Percentiles rank a stretch among this genome's conserved stretches.
These are phyloP conservation scores for Girardinus metallicus DNA, from an alignment of 2,797 vertebrate species.

Conservation along the genomic window DNA sequence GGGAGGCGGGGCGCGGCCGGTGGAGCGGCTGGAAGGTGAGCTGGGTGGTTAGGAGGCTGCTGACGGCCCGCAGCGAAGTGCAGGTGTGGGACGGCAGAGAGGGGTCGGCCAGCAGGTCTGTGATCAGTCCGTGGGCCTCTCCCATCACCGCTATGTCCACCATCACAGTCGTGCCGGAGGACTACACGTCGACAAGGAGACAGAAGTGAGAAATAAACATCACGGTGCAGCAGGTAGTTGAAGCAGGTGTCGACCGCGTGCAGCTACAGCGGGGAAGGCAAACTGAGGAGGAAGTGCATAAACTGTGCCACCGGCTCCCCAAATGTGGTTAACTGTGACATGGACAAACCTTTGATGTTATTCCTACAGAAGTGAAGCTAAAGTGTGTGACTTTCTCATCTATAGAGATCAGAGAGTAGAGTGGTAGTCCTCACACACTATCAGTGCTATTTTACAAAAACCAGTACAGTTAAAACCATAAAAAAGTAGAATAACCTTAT, in stretches of 20 bases:
- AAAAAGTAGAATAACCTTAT: background rate
- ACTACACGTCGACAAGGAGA: conserved; percentile 66
- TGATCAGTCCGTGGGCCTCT: conserved; percentile 96
- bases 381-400: background rate
- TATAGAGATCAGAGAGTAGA: background rate
- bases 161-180: conserved; percentile 90
- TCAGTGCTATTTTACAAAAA: background rate
- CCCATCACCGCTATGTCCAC: conserved; percentile 99
- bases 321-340: conserved; percentile 40
- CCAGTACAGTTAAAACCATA: background rate
- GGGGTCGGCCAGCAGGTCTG: conserved; percentile 94
- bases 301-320: conserved; percentile 28
- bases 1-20: conserved; percentile 80
- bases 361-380: conserved; percentile 15
- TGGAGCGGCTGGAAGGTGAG: conserved; percentile 95
- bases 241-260: conserved; percentile 13
- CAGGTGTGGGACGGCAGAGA: conserved; percentile 93
- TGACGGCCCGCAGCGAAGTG: conserved; percentile 92
- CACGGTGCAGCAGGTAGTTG: conserved; percentile 13
- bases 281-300: conserved; percentile 29
- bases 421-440: background rate
- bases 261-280: conserved; percentile 9
- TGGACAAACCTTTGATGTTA: conserved; percentile 20
- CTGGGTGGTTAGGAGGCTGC: conserved; percentile 95
- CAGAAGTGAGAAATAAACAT: conserved; percentile 25